Evolutionary conservation across 1,140 invertebrate genomes (phyloP).

Genomic region (Diachasma alloeum): DNA sequence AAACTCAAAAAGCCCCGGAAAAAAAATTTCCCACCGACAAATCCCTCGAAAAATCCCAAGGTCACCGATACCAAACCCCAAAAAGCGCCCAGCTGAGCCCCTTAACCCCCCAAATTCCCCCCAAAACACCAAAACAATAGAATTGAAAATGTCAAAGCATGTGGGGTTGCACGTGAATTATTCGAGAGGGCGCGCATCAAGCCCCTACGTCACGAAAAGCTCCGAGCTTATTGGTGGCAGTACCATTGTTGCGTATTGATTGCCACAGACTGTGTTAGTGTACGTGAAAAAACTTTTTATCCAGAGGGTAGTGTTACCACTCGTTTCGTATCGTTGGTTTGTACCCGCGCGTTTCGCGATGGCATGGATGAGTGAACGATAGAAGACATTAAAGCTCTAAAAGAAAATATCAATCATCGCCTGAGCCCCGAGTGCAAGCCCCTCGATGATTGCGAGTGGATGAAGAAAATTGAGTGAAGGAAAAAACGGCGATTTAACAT

Average conservation of each 20-base stretch:
- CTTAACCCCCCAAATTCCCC: background rate
- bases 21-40: background rate
- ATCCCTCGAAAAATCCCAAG: background rate
- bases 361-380: background rate
- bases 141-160: background rate
- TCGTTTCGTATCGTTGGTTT: background rate
- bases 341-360: background rate
- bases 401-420: background rate
- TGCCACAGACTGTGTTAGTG: conserved; percentile 47
- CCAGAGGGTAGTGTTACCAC: background rate
- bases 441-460: too few relatives aligned
- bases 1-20: too few relatives aligned
- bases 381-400: background rate
- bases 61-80: too few relatives aligned
- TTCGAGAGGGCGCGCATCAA: conserved; percentile 54
- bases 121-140: background rate
- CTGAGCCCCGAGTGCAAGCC: too few relatives aligned
- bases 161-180: conserved; percentile 53
- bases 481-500: background rate
- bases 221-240: conserved; percentile 64
- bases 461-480: too few relatives aligned
- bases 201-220: conserved; percentile 57
- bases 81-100: too few relatives aligned
- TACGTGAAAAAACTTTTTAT: background rate
- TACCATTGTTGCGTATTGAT: conserved; percentile 66